Evolutionary conservation across 2,797 vertebrate species (phyloP).

Genomic region (Fistularia commersonii): DNA sequence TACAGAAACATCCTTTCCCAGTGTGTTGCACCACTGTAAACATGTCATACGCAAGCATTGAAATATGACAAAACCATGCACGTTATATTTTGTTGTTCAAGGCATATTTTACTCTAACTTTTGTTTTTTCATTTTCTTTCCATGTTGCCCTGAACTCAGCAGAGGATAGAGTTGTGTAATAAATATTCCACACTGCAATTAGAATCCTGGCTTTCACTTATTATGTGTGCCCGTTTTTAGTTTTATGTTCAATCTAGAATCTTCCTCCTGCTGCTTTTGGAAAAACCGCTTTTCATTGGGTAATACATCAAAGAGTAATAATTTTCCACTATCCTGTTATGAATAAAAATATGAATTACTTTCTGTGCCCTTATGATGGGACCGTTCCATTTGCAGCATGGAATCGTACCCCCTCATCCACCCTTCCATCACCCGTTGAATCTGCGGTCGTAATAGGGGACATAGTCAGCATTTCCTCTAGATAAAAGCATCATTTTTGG

Average conservation of each 20-base stretch:
- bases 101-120: slow-evolving; percentile 33
- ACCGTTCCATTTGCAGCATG: slow-evolving; percentile 2
- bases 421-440: no score
- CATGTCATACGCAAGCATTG: slow-evolving; percentile 3
- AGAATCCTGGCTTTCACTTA: slow-evolving; percentile 49
- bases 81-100: slow-evolving; percentile 44
- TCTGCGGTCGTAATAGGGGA: slow-evolving; percentile 10
- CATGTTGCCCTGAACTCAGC: slow-evolving; percentile 54
- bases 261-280: slow-evolving; percentile 51
- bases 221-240: slow-evolving; percentile 58
- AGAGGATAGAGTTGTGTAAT: slow-evolving; percentile 59
- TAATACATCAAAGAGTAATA: slow-evolving; percentile 45
- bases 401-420: no score
- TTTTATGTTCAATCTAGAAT: slow-evolving; percentile 54
- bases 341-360: slow-evolving; percentile 36
- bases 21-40: no score
- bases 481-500: slow-evolving; percentile 26
- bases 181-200: slow-evolving; percentile 68
- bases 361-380: slow-evolving; percentile 29
- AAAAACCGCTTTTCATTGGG: slow-evolving; percentile 51
- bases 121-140: slow-evolving; percentile 55
- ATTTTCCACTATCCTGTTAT: slow-evolving; percentile 54
- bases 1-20: no score
- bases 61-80: neutral
- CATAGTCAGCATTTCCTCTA: slow-evolving; percentile 33